Evolutionary conservation across 1,140 invertebrate genomes (phyloP), one percentile per base, ranked within the genome.

Genomic region (Drosophila takahashii): DNA sequence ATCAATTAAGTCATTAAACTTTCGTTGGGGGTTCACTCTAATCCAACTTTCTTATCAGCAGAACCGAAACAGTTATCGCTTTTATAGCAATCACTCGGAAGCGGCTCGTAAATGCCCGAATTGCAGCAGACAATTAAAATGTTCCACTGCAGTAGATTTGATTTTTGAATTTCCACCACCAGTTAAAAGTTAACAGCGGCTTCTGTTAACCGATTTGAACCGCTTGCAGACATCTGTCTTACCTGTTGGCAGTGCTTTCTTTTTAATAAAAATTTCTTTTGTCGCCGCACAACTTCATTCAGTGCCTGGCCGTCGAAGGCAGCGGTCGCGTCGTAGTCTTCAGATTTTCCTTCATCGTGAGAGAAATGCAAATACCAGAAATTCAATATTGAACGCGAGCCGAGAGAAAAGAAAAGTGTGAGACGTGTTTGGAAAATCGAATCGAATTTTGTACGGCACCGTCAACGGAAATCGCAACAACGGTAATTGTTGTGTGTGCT

Each of bases 261-360:
- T 91, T 91, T 90, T 84, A 80, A 80, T 90, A 85, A 79, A 91
- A 87, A 91, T 91, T 91, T 91, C 90, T 91, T 91, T 81, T 75
- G 83, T 75, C 70, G 77, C 70, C 69, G 72, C 66, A 61, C 44
- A 76, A 78, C 70, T 83, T 89, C 79, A 91, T 91, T 91, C 90
- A 90, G 83, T 90, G 72, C 66, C 69, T 75, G 90, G 86, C 90
- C 81, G 72, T 85, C 73, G 72, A 83, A 72, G 71, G 80, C 64
- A 70, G 61, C 81, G 86, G 90, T 85, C 85, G 85, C 81, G 69
- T 79, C 69, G 78, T 70, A 62, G 32, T 32, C 65, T 48, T 41
- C 37, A 39, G 44, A 57, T 15, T 32, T n/a, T n/a, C n/a, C 11
- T 13, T 16, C 2, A 5, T 44, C 37, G 66, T 48, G 70, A 72